phyloP scores from a whole-genome alignment of 1,140 invertebrate species.

The Helicoverpa zea region DNA sequence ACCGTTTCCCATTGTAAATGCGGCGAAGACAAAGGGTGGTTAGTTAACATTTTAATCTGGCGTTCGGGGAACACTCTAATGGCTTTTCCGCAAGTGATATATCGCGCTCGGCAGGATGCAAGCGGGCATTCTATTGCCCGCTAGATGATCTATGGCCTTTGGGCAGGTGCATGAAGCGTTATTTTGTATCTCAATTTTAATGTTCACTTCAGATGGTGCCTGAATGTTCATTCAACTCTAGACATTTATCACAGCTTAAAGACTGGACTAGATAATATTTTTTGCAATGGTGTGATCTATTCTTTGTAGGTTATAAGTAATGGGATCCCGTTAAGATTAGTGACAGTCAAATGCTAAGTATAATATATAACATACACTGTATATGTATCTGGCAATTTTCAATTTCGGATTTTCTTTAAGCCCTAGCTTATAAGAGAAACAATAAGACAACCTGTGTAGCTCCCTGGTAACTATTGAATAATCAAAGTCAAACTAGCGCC shows the following conservation, averaged over 20 bases:
- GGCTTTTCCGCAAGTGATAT: conserved; percentile 63
- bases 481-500: conserved; percentile 28
- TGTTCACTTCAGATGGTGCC: not conserved
- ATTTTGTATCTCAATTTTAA: conserved; percentile 42
- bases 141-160: conserved; percentile 63
- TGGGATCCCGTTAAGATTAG: no score
- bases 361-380: not conserved
- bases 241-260: not conserved
- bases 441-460: not conserved
- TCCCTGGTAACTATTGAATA: conserved; percentile 1
- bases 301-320: no score
- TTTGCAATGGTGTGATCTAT: no score
- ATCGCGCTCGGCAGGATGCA: conserved; percentile 60
- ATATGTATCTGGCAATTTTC: no score
- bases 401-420: not conserved
- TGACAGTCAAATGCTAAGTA: not conserved
- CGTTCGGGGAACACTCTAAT: conserved; percentile 67
- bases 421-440: not conserved
- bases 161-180: conserved; percentile 55
- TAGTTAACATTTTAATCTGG: conserved; percentile 77
- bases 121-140: conserved; percentile 62
- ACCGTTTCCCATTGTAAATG: conserved; percentile 61
- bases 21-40: conserved; percentile 66
- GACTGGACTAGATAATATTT: not conserved
- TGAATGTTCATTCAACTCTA: no score